Conservation (phyloP, 1,140 invertebrate species). For the Maconellicoccus hirsutus region DNA sequence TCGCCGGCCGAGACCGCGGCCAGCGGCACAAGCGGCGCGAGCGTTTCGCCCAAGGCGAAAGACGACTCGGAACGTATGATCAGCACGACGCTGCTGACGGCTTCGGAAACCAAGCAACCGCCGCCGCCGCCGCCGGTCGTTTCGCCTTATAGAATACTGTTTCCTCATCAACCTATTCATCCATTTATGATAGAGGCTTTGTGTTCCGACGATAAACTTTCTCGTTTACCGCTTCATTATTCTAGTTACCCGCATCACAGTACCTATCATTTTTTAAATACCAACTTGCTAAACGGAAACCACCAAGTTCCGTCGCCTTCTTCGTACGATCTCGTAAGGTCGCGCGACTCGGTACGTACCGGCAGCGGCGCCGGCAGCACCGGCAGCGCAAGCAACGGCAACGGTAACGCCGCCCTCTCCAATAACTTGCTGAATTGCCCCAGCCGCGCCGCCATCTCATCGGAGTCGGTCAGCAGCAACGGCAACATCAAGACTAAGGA, state of each 20-base stretch:
- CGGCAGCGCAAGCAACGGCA: constrained; percentile 25
- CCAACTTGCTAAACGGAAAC: not conserved
- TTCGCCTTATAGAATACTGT: not conserved
- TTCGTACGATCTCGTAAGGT: constrained; percentile 41
- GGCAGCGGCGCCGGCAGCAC: constrained; percentile 43
- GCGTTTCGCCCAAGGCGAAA: constrained; percentile 29
- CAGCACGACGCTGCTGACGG: constrained; percentile 23
- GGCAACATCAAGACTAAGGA: not conserved
- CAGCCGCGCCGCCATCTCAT: constrained; percentile 32
- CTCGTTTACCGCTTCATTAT: constrained; percentile 16
- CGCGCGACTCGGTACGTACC: constrained; percentile 36
- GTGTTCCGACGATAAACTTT: constrained; percentile 21
- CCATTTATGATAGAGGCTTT: constrained; percentile 14
- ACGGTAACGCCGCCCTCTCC: constrained; percentile 30
- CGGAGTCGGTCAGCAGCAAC: not conserved
- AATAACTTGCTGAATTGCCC: constrained; percentile 30
- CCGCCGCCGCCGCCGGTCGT: not conserved
- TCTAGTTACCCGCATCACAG: constrained; percentile 15
- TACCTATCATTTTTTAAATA: constrained; percentile 3
- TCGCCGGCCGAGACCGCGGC: constrained; percentile 36
- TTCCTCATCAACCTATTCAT: constrained; percentile 15
- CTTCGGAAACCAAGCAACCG: not conserved
- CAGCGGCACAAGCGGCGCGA: constrained; percentile 27
- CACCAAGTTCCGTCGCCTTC: constrained; percentile 27
- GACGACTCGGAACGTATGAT: constrained; percentile 21